Conservation (phyloP, 2,113 vertebrate genomes). For the Menura novaehollandiae region DNA sequence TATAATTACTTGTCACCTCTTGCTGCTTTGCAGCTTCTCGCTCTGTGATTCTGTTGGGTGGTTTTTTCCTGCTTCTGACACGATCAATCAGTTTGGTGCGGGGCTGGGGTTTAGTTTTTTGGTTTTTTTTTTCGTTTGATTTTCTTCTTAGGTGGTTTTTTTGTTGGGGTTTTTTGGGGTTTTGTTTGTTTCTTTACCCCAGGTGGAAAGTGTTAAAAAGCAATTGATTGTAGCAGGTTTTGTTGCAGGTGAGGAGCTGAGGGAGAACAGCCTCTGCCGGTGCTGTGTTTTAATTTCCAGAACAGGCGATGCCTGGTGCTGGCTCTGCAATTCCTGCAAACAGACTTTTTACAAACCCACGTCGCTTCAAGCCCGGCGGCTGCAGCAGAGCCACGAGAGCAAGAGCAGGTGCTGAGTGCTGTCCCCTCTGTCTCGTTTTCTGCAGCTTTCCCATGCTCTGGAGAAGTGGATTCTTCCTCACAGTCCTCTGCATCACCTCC, state of each 20-base stretch:
- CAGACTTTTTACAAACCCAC: background rate
- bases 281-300: background rate
- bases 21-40: slow-evolving; percentile 35
- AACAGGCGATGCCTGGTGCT: background rate
- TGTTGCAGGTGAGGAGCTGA: background rate
- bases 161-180: background rate
- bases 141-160: background rate
- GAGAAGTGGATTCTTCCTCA: background rate
- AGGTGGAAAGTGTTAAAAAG: background rate
- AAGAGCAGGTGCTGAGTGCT: background rate
- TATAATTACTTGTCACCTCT: slow-evolving; percentile 64
- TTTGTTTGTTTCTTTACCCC: background rate
- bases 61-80: background rate
- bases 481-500: background rate
- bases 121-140: background rate
- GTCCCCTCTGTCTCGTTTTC: background rate
- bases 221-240: background rate
- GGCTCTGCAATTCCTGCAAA: background rate
- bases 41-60: slow-evolving; percentile 13
- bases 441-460: background rate
- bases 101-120: background rate
- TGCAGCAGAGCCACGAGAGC: background rate
- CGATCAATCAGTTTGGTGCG: background rate
- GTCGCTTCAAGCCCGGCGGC: background rate
- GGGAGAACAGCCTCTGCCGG: background rate